Base-by-base conservation (phyloP, 2,888 invertebrate species). In the Cerastis leucographa region DNA sequence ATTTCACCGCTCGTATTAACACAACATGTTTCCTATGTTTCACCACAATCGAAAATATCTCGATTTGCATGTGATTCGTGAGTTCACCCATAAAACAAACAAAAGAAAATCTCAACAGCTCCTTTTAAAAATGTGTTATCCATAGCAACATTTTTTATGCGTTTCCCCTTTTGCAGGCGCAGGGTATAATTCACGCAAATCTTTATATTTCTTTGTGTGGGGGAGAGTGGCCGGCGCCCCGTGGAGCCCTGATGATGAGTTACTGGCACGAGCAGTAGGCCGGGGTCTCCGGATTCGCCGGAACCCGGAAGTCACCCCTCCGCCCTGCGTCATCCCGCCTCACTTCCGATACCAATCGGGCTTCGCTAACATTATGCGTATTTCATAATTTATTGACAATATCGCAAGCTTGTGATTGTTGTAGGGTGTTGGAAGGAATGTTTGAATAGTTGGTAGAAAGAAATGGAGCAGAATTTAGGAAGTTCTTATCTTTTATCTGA, bases 171-270 rank as follows among this genome's bases (percentile, higher is more conserved):
- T 92, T 91, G 76, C 91, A 92, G 89, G 89, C 91, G 87, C 90
- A 91, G 94, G 91, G 91, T 92, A 94, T 94, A 95, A 95, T 95
- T 95, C 95, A 94, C 94, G 93, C 94, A 95, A 95, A 95, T 96
- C 95, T 95, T 94, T 94, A 93, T 94, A 93, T 94, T 94, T 95
- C 94, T 94, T 95, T 94, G 93, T 93, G 88, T 90, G 93, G 91
- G 94, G 92, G 93, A 89, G 94, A 91, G 92, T 80, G 88, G 88
- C 85, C 79, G 82, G 87, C 89, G 90, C 93, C 95, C 95, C 91
- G 94, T 89, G 85, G 96, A 83, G 95, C 85, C 89, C 91, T 96
- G 96, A 96, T 96, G 96, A 96, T 96, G 96, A 96, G 96, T 96
- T 96, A 96, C 94, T 85, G 93, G 90, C 89, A 85, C 89, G 89